phyloP scores from a whole-genome alignment of 1,140 invertebrate species.

The Orchesella cincta region DNA sequence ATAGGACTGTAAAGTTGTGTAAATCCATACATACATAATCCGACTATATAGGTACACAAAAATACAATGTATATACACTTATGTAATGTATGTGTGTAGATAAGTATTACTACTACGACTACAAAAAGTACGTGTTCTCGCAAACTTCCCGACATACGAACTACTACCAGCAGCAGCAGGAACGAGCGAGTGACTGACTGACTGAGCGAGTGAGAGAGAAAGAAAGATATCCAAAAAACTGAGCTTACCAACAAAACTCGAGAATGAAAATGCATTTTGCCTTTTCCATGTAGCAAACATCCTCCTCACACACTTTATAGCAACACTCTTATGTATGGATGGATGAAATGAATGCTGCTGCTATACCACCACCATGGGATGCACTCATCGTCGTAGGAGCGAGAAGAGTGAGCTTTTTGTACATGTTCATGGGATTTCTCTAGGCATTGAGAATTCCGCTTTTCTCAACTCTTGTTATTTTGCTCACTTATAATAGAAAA shows the following conservation, averaged over 20 bases:
- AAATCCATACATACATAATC: too few relatives aligned
- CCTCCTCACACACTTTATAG: background rate
- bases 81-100: too few relatives aligned
- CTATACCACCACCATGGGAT: too few relatives aligned
- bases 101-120: too few relatives aligned
- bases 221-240: background rate
- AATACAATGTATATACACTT: too few relatives aligned
- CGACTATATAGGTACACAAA: too few relatives aligned
- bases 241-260: background rate
- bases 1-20: too few relatives aligned
- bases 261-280: background rate
- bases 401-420: background rate
- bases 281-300: background rate
- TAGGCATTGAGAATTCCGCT: background rate
- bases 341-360: too few relatives aligned
- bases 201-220: too few relatives aligned
- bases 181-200: too few relatives aligned
- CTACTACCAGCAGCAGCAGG: background rate
- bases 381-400: background rate
- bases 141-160: background rate
- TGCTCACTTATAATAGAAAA: background rate
- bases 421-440: background rate
- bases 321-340: too few relatives aligned
- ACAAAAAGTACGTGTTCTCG: background rate
- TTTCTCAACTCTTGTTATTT: background rate